Conservation (phyloP, 2,888 invertebrate genomes). For the Hypolimnas misippus region DNA sequence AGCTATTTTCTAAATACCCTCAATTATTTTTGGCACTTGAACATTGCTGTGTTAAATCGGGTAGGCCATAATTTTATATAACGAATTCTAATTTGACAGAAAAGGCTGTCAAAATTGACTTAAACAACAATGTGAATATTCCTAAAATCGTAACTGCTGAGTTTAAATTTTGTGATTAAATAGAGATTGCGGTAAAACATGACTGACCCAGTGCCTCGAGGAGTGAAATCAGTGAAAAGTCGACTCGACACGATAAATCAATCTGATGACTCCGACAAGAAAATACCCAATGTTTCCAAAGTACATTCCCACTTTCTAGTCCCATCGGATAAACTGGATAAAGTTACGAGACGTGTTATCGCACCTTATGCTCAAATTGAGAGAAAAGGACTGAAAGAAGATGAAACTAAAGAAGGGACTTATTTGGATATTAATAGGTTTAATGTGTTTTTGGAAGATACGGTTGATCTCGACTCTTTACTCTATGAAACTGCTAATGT, state of each 20-base stretch:
- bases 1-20: not conserved
- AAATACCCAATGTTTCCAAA: constrained; percentile 43
- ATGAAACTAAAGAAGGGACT: constrained; percentile 60
- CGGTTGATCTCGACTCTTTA: constrained; percentile 81
- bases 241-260: constrained; percentile 53
- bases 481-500: constrained; percentile 84
- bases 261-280: constrained; percentile 30
- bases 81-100: not conserved
- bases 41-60: not conserved
- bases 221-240: constrained; percentile 59
- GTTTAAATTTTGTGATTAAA: too few relatives aligned
- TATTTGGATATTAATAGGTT: constrained; percentile 76
- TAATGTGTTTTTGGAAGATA: constrained; percentile 81
- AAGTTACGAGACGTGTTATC: constrained; percentile 83
- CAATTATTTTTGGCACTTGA: not conserved
- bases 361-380: constrained; percentile 83
- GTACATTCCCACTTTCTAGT: constrained; percentile 74
- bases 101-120: constrained; percentile 10
- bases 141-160: too few relatives aligned
- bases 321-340: constrained; percentile 75
- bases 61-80: constrained; percentile 7
- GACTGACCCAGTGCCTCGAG: constrained; percentile 54
- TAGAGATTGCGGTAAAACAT: constrained; percentile 41
- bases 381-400: constrained; percentile 67
- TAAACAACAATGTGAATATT: not conserved